phyloP scores from a whole-genome alignment of 2,888 invertebrate genomes.

The Lypha dubia region DNA sequence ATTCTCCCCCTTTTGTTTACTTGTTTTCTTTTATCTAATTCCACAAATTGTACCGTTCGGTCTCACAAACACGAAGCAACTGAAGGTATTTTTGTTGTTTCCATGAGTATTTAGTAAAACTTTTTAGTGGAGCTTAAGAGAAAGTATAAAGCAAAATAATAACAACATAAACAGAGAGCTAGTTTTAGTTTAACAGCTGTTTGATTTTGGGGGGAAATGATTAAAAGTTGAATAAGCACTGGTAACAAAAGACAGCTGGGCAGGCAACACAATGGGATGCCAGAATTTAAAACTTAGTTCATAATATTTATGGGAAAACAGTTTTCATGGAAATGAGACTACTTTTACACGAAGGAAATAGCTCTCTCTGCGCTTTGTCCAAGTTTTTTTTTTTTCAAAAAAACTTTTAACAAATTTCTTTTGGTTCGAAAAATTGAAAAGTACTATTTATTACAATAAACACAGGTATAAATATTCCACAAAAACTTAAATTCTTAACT shows the following conservation, averaged over 20 bases:
- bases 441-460: too few relatives aligned
- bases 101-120: constrained; percentile 17
- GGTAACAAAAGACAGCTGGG: constrained; percentile 4
- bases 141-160: constrained; percentile 14
- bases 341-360: too few relatives aligned
- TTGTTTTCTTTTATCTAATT: too few relatives aligned
- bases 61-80: constrained; percentile 58
- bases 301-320: too few relatives aligned
- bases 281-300: neutral
- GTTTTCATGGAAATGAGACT: too few relatives aligned
- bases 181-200: constrained; percentile 33
- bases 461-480: too few relatives aligned
- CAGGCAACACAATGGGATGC: neutral
- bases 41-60: constrained; percentile 38
- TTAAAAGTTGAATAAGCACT: constrained; percentile 33
- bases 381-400: too few relatives aligned
- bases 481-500: too few relatives aligned
- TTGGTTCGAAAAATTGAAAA: too few relatives aligned
- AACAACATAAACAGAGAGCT: constrained; percentile 53
- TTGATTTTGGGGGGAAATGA: neutral
- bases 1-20: neutral
- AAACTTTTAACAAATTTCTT: too few relatives aligned
- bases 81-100: constrained; percentile 55
- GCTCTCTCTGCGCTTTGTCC: too few relatives aligned
- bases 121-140: neutral